Evolutionary conservation across 2,797 vertebrate species (phyloP).

Genomic region (Anabas testudineus): DNA sequence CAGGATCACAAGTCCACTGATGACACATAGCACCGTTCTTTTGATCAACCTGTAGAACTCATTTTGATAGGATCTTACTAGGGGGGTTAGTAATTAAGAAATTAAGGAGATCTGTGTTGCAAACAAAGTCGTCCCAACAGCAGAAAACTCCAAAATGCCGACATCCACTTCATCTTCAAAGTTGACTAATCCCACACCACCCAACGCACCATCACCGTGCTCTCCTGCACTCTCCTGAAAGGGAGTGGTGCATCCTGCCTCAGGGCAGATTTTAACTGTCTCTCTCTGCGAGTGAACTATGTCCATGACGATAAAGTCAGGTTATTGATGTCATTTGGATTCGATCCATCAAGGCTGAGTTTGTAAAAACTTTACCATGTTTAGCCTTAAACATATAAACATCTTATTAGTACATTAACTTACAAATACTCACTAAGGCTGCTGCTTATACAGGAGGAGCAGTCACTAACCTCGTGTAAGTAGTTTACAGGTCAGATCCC

Average conservation of each 20-base stretch:
- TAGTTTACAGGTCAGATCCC: no score
- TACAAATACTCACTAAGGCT: no score
- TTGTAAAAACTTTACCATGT: no score
- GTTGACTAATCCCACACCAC: not conserved
- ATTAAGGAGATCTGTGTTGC: not conserved
- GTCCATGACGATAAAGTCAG: not conserved
- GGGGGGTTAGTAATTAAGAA: not conserved
- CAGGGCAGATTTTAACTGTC: constrained; percentile 21
- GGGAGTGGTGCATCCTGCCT: not conserved
- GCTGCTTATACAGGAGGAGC: no score
- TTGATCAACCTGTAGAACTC: not conserved
- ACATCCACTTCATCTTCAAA: not conserved
- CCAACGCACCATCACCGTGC: not conserved
- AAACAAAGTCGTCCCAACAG: not conserved
- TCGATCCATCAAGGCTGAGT: no score
- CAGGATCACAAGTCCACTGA: no score
- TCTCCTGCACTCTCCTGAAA: not conserved
- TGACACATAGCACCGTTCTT: not conserved
- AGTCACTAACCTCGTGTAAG: no score
- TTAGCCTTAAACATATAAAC: no score
- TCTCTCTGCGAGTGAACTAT: constrained; percentile 16
- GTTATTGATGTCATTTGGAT: not conserved
- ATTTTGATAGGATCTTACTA: not conserved
- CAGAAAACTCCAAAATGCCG: not conserved
- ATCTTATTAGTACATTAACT: no score